Evolutionary conservation across 1,140 invertebrate species (phyloP), one percentile per base, ranked within the genome.

Genomic region (Papilio dardanus): DNA sequence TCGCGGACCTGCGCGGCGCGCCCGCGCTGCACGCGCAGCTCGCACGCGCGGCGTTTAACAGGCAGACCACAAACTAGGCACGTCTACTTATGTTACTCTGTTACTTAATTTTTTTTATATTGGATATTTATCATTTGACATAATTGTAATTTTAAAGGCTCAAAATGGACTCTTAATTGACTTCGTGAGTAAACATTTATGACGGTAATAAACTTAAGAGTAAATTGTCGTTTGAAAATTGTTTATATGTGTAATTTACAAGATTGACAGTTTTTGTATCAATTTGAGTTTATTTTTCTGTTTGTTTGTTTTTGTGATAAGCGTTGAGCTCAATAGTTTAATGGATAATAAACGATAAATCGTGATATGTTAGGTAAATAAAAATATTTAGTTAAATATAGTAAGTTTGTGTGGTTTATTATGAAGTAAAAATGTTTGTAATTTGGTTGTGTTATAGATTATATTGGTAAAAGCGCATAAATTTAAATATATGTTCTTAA

Each of bases 1-100:
- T 92, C 76, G 91, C 89, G 6, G 92, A 89, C 83, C 88, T 90
- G 88, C 86, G 88, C 31, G 88, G 77, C 74, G 83, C 81, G 35
- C 87, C 85, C 1, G 82, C 80, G 1, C 46, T 85, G n/a, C 83
- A 86, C 33, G 85, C 83, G 2, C 79, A 86, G 68, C 78, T 87
- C 10, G 79, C 77, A 12, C 8, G 77, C 82, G 24, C 81, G 77
- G 8, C 77, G 80, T 71, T 71, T 77, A 62, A 80, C 46, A 73
- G 71, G 14, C 71, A 73, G 19, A 73, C 71, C 21, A 73, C 71
- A 2, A 73, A 73, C 28, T 73, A 54, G 71, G 71, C 71, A 30
- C 37, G 33, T 46, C 33, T 73, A 73, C 71, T 73, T 71, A 73
- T 35, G 33, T 58, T 12, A 62, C 16, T 8, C 10, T 8, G 19